Conservation (phyloP, 2,797 vertebrate genomes). For the Molossus molossus region DNA sequence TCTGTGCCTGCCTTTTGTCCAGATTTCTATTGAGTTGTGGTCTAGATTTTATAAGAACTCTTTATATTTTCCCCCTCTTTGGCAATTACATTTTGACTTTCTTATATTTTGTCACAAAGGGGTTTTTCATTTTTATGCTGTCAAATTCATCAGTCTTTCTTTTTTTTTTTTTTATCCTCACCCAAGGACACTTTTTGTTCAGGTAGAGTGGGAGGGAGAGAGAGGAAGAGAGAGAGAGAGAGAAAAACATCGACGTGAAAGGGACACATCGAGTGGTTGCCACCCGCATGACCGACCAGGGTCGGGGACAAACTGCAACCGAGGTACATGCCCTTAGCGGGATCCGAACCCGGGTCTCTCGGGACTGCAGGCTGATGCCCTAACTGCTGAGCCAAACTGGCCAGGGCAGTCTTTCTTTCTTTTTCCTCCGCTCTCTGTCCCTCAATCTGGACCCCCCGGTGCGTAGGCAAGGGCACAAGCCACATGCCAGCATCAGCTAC, state of each 20-base stretch:
- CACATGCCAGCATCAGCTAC: neutral
- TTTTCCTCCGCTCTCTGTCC: neutral
- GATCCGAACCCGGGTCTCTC: too few species aligned
- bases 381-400: too few species aligned
- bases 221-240: too few species aligned
- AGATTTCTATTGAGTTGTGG: neutral
- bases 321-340: too few species aligned
- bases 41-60: neutral
- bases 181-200: too few species aligned
- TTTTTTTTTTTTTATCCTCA: too few species aligned
- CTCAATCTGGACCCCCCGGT: neutral
- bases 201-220: too few species aligned
- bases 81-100: constrained; percentile 52
- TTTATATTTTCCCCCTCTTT: neutral
- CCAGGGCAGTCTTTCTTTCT: neutral
- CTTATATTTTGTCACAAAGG: neutral
- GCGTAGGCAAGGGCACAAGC: neutral
- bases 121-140: neutral
- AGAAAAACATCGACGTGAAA: too few species aligned
- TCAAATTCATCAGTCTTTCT: neutral
- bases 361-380: too few species aligned
- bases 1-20: neutral
- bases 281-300: too few species aligned
- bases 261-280: too few species aligned
- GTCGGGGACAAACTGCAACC: too few species aligned